Percentiles rank a stretch among this genome's conserved stretches.
Evolutionary conservation across 2,888 invertebrate species (phyloP).

Genomic region (Eristalis pertinax): DNA sequence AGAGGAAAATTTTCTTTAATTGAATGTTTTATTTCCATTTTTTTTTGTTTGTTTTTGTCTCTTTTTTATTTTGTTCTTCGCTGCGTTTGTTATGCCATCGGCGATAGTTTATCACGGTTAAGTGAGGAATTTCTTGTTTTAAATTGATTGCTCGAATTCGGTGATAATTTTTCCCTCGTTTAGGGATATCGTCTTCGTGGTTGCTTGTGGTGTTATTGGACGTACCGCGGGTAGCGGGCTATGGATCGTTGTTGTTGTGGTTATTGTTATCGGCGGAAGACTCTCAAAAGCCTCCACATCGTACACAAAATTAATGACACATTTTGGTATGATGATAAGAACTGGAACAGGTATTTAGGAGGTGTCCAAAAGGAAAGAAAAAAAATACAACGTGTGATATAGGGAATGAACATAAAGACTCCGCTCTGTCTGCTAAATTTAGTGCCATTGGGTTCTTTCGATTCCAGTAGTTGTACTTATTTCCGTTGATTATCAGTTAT

Average conservation of each 20-base stretch:
- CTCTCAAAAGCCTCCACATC: slow-evolving; percentile 66
- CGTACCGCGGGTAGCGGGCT: neutral
- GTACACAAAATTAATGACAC: slow-evolving; percentile 72
- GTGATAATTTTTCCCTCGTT: slow-evolving; percentile 75
- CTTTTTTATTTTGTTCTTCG: slow-evolving; percentile 46
- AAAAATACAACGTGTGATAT: neutral
- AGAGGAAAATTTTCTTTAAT: slow-evolving; percentile 72
- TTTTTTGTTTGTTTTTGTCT: slow-evolving; percentile 38
- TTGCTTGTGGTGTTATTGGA: slow-evolving; percentile 27
- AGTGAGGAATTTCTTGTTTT: slow-evolving; percentile 77
- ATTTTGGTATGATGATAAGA: slow-evolving; percentile 70
- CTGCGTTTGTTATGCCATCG: slow-evolving; percentile 73
- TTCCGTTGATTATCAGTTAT: slow-evolving; percentile 52
- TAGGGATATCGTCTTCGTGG: slow-evolving; percentile 66
- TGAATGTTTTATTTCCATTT: slow-evolving; percentile 72
- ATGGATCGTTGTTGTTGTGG: slow-evolving; percentile 31
- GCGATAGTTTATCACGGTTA: slow-evolving; percentile 76
- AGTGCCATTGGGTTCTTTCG: slow-evolving; percentile 6
- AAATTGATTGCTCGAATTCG: slow-evolving; percentile 76
- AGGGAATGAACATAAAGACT: slow-evolving; percentile 41
- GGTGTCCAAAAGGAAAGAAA: slow-evolving; percentile 43
- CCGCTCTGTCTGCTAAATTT: slow-evolving; percentile 62
- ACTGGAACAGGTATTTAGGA: slow-evolving; percentile 60
- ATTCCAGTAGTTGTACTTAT: slow-evolving; percentile 34
- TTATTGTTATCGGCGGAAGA: slow-evolving; percentile 54